Evolutionary conservation across 2,888 invertebrate genomes (phyloP).

Genomic region (Unio pictorum): DNA sequence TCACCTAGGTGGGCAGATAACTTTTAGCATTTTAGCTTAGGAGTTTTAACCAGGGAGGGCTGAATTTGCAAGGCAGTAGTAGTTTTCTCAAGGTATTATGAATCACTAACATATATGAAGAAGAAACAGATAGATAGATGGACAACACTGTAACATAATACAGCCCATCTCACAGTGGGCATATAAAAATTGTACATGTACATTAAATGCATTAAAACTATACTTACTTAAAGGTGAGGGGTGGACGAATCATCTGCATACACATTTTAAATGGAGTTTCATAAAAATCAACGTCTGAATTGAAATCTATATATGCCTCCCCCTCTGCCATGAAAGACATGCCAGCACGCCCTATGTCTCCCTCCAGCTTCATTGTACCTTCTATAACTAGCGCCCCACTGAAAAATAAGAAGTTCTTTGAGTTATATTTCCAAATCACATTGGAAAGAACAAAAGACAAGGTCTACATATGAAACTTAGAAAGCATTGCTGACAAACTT

Average conservation of each 20-base stretch:
- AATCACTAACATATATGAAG: no score
- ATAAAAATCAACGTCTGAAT: slow-evolving; percentile 85
- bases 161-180: no score
- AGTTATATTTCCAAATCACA: background rate
- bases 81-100: no score
- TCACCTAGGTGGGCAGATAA: no score
- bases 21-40: no score
- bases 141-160: background rate
- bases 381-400: slow-evolving; percentile 81
- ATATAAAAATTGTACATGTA: no score
- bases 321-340: slow-evolving; percentile 79
- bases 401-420: slow-evolving; percentile 19
- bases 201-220: no score
- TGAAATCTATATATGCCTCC: slow-evolving; percentile 80
- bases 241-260: slow-evolving; percentile 82
- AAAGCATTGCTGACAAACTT: no score
- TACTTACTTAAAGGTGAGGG: slow-evolving; percentile 77
- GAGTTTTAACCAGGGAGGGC: no score
- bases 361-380: slow-evolving; percentile 78
- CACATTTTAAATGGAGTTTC: slow-evolving; percentile 81
- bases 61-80: no score
- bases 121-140: background rate
- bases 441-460: background rate
- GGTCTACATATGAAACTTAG: background rate
- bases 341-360: slow-evolving; percentile 79